Evolutionary conservation across 2,113 vertebrate genomes (phyloP), one percentile per base, ranked within the genome.

Genomic region (Zonotrichia leucophrys): DNA sequence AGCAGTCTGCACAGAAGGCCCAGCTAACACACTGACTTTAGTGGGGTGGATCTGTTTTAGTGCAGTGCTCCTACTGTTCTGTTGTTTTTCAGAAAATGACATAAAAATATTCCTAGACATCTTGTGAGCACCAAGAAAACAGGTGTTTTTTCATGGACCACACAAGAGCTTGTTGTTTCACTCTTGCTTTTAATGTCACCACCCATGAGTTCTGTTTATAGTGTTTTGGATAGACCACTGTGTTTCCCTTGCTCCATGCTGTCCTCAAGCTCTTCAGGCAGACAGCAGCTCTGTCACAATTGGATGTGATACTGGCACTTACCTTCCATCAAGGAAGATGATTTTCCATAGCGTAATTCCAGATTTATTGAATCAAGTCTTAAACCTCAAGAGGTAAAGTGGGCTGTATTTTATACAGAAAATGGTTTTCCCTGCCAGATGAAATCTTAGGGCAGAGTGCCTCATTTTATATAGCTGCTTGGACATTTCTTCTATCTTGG

Each of bases 381-480:
- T 95, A 69, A 79, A 82, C 30, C 15, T 91, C 70, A 82, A 53
- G 77, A 69, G 46, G 82, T 58, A 87, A 85, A 2, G 0, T 35
- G 31, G 56, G 70, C 41, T 87, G n/a, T 82, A 85, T 95, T 83
- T 95, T 76, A 76, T 47, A 73, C 5, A 90, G 87, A 59, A 94
- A 92, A 94, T 55, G 23, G 55, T 80, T 90, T 92, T 89, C 70
- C 46, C 42, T 91, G 68, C 55, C 66, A 90, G 84, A 88, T 77
- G 74, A 95, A 91, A 87, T 74, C 58, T 90, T 70, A 73, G 27
- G 67, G 42, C 63, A 90, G 69, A 75, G 58, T 47, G 37, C 42
- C 35, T 95, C 46, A 62, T 74, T 92, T 94, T 85, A 86, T 83
- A 58, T 58, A 88, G 67, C 50, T 87, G 42, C 63, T 92, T 88